Evolutionary conservation across 2,797 vertebrate genomes (phyloP).

Genomic region (Pangasius mekongensis): DNA sequence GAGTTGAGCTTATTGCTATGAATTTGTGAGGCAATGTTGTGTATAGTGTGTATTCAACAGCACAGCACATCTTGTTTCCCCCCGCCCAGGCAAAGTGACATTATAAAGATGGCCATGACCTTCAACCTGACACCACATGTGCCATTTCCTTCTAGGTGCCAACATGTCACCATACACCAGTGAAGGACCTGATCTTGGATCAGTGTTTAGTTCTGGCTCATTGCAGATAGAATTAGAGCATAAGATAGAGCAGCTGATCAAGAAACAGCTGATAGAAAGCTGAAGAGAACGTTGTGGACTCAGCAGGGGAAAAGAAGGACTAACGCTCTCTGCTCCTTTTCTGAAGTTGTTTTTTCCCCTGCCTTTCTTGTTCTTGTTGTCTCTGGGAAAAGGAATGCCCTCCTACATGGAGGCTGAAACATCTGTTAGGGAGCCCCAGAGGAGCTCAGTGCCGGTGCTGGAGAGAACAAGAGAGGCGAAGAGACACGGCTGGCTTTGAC

Average conservation of each 20-base stretch:
- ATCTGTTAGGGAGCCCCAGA: conserved; percentile 68
- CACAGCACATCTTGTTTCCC: background rate
- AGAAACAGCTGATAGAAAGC: conserved; percentile 16
- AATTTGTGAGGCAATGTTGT: background rate
- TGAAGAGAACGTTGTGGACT: conserved; percentile 33
- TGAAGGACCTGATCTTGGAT: conserved; percentile 21
- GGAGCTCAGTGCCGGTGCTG: conserved; percentile 39
- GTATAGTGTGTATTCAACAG: background rate
- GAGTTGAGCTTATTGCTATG: background rate
- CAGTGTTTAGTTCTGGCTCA: conserved; percentile 9
- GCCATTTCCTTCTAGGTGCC: conserved; percentile 9
- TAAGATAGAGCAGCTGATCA: conserved; percentile 14
- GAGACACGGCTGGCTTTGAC: conserved; percentile 44
- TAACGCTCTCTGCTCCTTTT: conserved; percentile 49
- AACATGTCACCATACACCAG: background rate
- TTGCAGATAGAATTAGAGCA: conserved; percentile 1
- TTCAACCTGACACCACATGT: conserved; percentile 70
- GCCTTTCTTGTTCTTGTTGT: conserved; percentile 56
- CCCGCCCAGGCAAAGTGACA: background rate
- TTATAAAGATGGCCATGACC: conserved; percentile 61
- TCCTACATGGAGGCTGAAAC: conserved; percentile 71
- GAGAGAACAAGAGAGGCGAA: conserved; percentile 47
- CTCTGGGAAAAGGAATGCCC: conserved; percentile 67
- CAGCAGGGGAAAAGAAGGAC: conserved; percentile 43
- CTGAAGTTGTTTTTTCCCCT: background rate